Evolutionary conservation across 2,797 vertebrate genomes (phyloP).

Genomic region (Loris lydekkerianus): DNA sequence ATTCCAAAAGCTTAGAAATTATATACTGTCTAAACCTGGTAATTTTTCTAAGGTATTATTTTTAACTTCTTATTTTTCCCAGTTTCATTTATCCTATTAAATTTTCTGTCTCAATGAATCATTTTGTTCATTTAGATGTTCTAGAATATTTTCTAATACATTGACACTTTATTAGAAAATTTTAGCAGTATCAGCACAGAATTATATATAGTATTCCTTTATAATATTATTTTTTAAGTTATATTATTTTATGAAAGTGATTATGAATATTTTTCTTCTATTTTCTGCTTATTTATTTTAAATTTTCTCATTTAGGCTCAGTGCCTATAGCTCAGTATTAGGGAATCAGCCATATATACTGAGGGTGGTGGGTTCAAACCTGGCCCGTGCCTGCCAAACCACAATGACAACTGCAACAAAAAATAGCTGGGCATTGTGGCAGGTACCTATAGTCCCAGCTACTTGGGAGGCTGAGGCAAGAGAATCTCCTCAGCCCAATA

Average conservation of each 20-base stretch:
- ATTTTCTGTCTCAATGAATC: background rate
- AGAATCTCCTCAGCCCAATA: too few relatives aligned
- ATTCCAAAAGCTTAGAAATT: background rate
- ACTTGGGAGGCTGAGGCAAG: too few relatives aligned
- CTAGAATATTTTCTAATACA: background rate
- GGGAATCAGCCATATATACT: too few relatives aligned
- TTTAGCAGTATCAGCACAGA: background rate
- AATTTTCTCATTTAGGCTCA: too few relatives aligned
- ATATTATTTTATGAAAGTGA: background rate
- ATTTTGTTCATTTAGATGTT: constrained; percentile 17
- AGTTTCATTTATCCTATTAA: background rate
- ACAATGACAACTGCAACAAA: too few relatives aligned
- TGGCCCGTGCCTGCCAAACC: too few relatives aligned
- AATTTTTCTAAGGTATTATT: background rate
- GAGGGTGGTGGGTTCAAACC: too few relatives aligned
- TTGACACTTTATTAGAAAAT: background rate
- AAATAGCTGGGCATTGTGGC: too few relatives aligned
- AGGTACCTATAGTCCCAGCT: too few relatives aligned
- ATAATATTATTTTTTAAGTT: background rate
- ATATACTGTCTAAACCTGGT: background rate
- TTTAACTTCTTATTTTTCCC: background rate
- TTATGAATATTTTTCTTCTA: background rate
- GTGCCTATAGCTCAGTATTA: too few relatives aligned
- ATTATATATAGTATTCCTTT: background rate
- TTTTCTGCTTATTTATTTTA: constrained; percentile 42